Percentiles rank a stretch among this genome's conserved stretches.
phyloP scores from a whole-genome alignment of 2,888 invertebrate species.

The Dynastes hyllus region DNA sequence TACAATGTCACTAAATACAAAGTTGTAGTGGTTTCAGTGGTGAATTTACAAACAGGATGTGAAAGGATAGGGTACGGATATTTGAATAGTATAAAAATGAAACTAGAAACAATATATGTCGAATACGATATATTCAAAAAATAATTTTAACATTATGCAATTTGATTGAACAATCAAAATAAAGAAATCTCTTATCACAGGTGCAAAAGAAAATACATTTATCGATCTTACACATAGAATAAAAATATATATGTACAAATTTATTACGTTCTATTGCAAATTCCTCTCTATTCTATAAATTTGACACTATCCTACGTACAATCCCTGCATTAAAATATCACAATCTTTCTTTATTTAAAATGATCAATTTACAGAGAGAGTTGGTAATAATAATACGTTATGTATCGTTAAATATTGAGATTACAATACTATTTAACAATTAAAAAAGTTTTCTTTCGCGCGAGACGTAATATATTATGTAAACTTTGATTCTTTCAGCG shows the following conservation, averaged over 20 bases:
- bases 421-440: slow-evolving; percentile 5
- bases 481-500: no score
- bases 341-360: not conserved
- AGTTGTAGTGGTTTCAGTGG: no score
- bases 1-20: no score
- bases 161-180: not conserved
- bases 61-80: no score
- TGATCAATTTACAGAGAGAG: not conserved
- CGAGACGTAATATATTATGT: no score
- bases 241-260: not conserved
- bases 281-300: not conserved
- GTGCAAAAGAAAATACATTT: not conserved
- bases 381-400: not conserved
- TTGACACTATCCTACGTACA: not conserved
- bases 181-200: slow-evolving; percentile 5
- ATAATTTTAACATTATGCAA: not conserved
- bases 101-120: not conserved
- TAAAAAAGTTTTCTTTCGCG: not conserved
- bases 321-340: slow-evolving; percentile 14
- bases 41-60: no score
- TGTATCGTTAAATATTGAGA: not conserved
- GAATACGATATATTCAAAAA: not conserved
- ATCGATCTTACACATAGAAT: not conserved
- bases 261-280: not conserved
- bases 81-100: no score